These are phyloP conservation scores for Melanophora roralis DNA, from an alignment of 2,888 invertebrate species.

Conservation along the genomic window DNA sequence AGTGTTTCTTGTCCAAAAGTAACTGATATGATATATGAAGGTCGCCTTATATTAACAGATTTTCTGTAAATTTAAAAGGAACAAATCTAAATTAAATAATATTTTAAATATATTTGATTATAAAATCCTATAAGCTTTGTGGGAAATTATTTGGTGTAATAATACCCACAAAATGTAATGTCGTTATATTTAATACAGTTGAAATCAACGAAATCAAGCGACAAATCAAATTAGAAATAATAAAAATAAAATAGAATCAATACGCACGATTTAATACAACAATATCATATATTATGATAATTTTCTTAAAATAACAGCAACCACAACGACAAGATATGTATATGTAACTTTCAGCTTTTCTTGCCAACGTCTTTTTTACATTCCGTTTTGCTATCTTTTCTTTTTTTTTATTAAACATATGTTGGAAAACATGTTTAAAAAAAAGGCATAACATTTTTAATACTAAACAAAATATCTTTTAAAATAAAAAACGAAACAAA, in stretches of 20 bases:
- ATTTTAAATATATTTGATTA: constrained; percentile 36
- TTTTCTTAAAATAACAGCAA: constrained; percentile 35
- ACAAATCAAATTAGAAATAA: constrained; percentile 59
- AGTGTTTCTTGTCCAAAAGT: too few relatives aligned
- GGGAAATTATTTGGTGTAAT: constrained; percentile 44
- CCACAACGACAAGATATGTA: not conserved
- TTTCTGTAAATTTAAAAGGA: too few relatives aligned
- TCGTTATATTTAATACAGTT: constrained; percentile 53
- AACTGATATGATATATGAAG: too few relatives aligned
- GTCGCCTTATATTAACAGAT: too few relatives aligned
- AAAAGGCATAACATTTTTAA: constrained; percentile 15
- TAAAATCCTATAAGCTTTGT: constrained; percentile 39
- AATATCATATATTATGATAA: constrained; percentile 71
- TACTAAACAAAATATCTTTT: constrained; percentile 20
- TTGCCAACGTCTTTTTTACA: too few relatives aligned
- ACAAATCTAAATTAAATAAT: not conserved
- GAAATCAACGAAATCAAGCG: constrained; percentile 60
- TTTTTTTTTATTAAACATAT: not conserved
- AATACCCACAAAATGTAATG: constrained; percentile 40
- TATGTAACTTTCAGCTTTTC: too few relatives aligned
- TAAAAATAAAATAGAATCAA: constrained; percentile 74
- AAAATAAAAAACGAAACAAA: constrained; percentile 1
- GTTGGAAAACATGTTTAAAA: not conserved
- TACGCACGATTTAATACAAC: constrained; percentile 75
- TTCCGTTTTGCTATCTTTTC: too few relatives aligned